Conservation (phyloP, 2,888 invertebrate genomes). For the Sisyra terminalis region DNA sequence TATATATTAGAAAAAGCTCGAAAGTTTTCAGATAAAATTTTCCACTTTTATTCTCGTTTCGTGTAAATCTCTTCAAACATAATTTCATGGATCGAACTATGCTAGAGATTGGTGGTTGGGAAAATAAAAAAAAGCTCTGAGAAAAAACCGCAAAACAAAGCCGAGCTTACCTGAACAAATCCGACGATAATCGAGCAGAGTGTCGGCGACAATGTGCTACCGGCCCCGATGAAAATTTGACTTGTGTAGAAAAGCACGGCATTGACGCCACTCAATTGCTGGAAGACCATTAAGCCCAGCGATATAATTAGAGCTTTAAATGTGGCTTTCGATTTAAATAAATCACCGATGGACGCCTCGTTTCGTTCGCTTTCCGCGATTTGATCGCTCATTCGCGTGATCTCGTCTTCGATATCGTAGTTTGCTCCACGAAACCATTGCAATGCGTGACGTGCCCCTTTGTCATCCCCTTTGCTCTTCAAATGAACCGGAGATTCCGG, state of each 20-base stretch:
- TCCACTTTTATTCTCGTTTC: too few relatives aligned
- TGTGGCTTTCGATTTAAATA: conserved; percentile 21
- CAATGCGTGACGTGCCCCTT: conserved; percentile 41
- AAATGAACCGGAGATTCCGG: conserved; percentile 57
- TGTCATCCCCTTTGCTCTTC: conserved; percentile 32
- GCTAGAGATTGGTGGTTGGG: too few relatives aligned
- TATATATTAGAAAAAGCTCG: too few relatives aligned
- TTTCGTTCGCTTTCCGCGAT: conserved; percentile 29
- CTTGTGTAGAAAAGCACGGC: conserved; percentile 24
- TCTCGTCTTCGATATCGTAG: conserved; percentile 37
- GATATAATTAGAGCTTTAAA: conserved; percentile 19
- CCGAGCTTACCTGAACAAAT: conserved; percentile 21
- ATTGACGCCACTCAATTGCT: conserved; percentile 26
- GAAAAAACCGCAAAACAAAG: background rate
- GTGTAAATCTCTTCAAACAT: too few relatives aligned
- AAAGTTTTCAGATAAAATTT: too few relatives aligned
- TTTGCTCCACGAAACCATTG: conserved; percentile 42
- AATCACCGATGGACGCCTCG: conserved; percentile 29
- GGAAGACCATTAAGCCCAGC: conserved; percentile 28
- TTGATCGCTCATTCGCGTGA: conserved; percentile 30
- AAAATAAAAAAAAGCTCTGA: too few relatives aligned
- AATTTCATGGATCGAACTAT: too few relatives aligned
- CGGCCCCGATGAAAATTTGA: conserved; percentile 21
- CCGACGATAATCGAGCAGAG: conserved; percentile 29
- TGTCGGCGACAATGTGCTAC: conserved; percentile 18